Evolutionary conservation across 1,140 invertebrate species (phyloP), one percentile per base, ranked within the genome.

Genomic region (Vollenhovia emeryi): DNA sequence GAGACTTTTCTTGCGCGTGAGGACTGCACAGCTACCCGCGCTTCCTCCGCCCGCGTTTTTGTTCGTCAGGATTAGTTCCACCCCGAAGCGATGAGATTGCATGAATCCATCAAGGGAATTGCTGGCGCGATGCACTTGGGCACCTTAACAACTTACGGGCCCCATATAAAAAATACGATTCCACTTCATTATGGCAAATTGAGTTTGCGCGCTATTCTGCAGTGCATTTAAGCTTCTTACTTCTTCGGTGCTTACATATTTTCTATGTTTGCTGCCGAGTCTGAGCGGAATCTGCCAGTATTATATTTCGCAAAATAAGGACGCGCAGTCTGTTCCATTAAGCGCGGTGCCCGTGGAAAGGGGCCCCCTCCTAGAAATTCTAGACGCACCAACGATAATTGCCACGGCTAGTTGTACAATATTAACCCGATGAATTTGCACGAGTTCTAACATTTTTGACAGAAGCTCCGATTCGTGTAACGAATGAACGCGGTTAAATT

Each of bases 81-180:
- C 36, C 52, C 43, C 40, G 69, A 76, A 60, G 68, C 55, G 76
- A 80, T 80, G 76, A 80, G 62, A 66, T 80, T 80, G 76, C 76
- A 69, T 21, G 78, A 80, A 80, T 80, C 78, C 78, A 43, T 71
- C 36, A 80, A 50, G 64, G 57, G 78, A 80, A 80, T 80, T 43
- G 62, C 76, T n/a, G 45, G 36, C 64, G 33, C 48, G 48, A 43
- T 69, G 64, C 76, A 55, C 48, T 69, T 43, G 40, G 64, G 33
- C 62, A 55, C 43, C 48, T 52, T 55, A 55, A 69, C 62, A 80
- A 55, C 48, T 69, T 40, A 48, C 45, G 48, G 62, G 43, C 24
- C 15, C 5, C 43, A 7, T 64, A 40, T 36, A 36, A 79, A 79
- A 79, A 68, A 79, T 69, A 55, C 50, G 45, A 69, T 80, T 80